A percentile compares a stretch with the other conserved stretches of the same genome.
Evolutionary conservation across 2,888 invertebrate genomes (phyloP).

Genomic region (Stramonita haemastoma): DNA sequence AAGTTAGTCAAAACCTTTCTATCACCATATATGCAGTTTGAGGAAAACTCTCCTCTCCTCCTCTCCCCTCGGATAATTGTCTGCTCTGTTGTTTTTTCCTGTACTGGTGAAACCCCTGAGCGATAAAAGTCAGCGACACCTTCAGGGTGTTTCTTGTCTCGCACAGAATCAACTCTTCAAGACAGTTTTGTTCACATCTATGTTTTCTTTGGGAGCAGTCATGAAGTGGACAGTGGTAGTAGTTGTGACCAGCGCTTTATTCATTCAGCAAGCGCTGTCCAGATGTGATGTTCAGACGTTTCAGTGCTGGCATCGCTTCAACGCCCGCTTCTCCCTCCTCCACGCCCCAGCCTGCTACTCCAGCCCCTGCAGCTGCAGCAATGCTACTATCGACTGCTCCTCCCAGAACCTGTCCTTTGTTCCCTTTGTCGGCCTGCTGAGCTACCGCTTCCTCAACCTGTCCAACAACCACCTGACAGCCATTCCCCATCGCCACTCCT

Average conservation of each 20-base stretch:
- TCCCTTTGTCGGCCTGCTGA: neutral
- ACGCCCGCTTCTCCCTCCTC: too few relatives aligned
- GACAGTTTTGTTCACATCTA: too few relatives aligned
- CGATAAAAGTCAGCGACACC: too few relatives aligned
- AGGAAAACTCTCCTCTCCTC: too few relatives aligned
- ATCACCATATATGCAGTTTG: too few relatives aligned
- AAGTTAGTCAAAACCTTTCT: too few relatives aligned
- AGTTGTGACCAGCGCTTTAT: neutral
- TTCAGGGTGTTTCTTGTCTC: too few relatives aligned
- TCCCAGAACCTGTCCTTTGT: neutral
- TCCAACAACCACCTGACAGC: slow-evolving; percentile 1
- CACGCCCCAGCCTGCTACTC: neutral
- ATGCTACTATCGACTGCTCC: neutral
- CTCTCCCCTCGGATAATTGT: too few relatives aligned
- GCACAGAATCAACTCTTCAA: too few relatives aligned
- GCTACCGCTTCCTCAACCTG: neutral
- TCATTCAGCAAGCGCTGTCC: neutral
- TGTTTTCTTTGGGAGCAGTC: neutral
- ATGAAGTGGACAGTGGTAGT: neutral
- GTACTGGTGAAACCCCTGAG: too few relatives aligned
- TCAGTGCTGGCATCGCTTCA: neutral
- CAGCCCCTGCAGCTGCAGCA: neutral
- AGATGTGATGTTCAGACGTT: neutral
- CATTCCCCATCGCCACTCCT: neutral
- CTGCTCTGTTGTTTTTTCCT: too few relatives aligned